Percentiles rank a stretch among this genome's conserved stretches.
Evolutionary conservation across 2,113 vertebrate species (phyloP).

Genomic region (Cephalopholis sonnerati): DNA sequence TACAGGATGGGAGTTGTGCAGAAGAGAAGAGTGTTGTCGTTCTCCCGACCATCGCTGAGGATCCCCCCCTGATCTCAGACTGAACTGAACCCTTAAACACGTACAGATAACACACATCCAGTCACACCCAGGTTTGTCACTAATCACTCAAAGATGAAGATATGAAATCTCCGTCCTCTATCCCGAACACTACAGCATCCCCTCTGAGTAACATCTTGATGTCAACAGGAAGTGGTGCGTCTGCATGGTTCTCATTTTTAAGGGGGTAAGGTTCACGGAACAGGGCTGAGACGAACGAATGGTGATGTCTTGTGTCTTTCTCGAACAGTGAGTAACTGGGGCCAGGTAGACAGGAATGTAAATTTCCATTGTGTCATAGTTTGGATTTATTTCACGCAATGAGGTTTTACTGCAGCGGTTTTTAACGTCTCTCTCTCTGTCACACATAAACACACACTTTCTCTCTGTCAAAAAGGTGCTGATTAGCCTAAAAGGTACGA

Average conservation of each 20-base stretch:
- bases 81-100: conserved; percentile 50
- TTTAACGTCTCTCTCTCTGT: conserved; percentile 54
- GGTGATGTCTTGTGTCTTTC: conserved; percentile 53
- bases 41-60: conserved; percentile 34
- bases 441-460: conserved; percentile 35
- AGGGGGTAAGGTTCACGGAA: conserved; percentile 23
- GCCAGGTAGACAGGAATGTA: conserved; percentile 73
- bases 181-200: conserved; percentile 42
- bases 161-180: conserved; percentile 53
- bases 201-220: conserved; percentile 45
- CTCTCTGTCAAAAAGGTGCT: conserved; percentile 70
- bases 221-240: conserved; percentile 61
- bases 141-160: conserved; percentile 62
- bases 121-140: conserved; percentile 54
- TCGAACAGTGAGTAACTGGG: conserved; percentile 51
- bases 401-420: conserved; percentile 63
- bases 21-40: conserved; percentile 51
- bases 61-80: conserved; percentile 40
- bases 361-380: conserved; percentile 66
- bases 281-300: conserved; percentile 37
- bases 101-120: conserved; percentile 33
- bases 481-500: conserved; percentile 74
- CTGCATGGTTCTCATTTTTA: conserved; percentile 65
- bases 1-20: conserved; percentile 45
- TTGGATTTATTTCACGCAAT: conserved; percentile 62